Evolutionary conservation across 2,797 vertebrate species (phyloP).

Genomic region (Coluber constrictor): DNA sequence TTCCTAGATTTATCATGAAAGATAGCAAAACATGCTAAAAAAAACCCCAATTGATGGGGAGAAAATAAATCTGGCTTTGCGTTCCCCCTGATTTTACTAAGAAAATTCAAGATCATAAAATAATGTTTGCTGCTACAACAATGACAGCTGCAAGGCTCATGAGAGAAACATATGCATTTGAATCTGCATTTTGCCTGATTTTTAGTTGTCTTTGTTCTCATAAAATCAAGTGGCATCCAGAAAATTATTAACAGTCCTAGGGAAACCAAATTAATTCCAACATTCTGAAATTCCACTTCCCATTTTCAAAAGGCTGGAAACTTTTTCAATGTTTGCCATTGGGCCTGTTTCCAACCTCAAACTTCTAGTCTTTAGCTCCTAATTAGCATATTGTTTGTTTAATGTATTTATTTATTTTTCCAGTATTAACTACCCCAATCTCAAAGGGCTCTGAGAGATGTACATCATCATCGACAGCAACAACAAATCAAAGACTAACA

Average conservation of each 20-base stretch:
- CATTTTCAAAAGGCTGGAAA: not conserved
- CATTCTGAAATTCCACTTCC: not conserved
- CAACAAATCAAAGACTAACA: not conserved
- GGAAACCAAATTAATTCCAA: not conserved
- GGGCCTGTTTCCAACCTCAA: not conserved
- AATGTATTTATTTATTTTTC: not conserved
- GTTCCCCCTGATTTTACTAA: not conserved
- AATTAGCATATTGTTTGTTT: not conserved
- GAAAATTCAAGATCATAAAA: not conserved
- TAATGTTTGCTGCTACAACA: not conserved
- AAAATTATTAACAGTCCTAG: not conserved
- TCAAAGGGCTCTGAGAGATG: not conserved
- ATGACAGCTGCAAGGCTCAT: not conserved
- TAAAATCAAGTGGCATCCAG: not conserved
- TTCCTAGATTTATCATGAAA: not conserved
- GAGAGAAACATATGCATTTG: not conserved
- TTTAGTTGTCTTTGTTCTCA: not conserved
- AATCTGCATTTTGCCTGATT: not conserved
- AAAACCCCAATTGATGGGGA: not conserved
- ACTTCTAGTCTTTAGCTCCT: not conserved
- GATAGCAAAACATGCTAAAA: not conserved
- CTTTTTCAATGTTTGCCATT: not conserved
- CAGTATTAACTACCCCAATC: not conserved
- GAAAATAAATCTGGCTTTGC: not conserved
- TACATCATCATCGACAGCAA: not conserved